These are phyloP conservation scores for Euleptes europaea DNA, from an alignment of 2,113 vertebrate species.

Conservation along the genomic window DNA sequence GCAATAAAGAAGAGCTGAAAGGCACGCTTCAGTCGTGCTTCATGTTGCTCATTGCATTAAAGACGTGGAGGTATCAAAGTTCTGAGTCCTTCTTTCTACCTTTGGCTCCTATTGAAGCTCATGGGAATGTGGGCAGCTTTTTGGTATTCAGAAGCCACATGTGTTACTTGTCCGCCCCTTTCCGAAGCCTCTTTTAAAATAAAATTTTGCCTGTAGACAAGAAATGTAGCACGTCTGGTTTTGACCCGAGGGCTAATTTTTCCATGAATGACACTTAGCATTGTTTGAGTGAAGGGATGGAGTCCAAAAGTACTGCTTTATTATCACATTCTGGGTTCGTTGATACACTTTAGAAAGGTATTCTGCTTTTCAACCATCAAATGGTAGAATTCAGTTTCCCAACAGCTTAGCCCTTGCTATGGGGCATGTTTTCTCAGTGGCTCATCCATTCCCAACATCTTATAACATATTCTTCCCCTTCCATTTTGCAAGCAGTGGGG, in stretches of 20 bases:
- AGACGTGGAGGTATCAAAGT: constrained; percentile 14
- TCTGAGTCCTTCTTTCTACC: constrained; percentile 1
- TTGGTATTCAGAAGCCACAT: constrained; percentile 20
- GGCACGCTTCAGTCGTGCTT: neutral
- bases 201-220: constrained; percentile 23
- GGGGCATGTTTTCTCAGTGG: too few species aligned
- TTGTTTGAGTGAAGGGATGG: constrained; percentile 8
- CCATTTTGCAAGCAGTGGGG: too few species aligned
- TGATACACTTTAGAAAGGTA: too few species aligned
- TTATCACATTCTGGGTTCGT: neutral
- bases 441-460: too few species aligned
- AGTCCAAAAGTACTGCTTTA: neutral
- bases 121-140: constrained; percentile 22
- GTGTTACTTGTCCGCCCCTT: neutral
- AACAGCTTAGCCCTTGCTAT: too few species aligned
- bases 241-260: neutral
- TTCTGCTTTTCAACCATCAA: too few species aligned
- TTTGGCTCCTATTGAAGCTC: constrained; percentile 21
- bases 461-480: too few species aligned
- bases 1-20: constrained; percentile 6
- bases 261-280: constrained; percentile 9
- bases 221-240: neutral
- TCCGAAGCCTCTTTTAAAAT: constrained; percentile 2
- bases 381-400: too few species aligned
- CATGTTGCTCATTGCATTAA: neutral